Evolutionary conservation across 2,888 invertebrate genomes (phyloP), one percentile per base, ranked within the genome.

Genomic region (Drosophila imparisetae): DNA sequence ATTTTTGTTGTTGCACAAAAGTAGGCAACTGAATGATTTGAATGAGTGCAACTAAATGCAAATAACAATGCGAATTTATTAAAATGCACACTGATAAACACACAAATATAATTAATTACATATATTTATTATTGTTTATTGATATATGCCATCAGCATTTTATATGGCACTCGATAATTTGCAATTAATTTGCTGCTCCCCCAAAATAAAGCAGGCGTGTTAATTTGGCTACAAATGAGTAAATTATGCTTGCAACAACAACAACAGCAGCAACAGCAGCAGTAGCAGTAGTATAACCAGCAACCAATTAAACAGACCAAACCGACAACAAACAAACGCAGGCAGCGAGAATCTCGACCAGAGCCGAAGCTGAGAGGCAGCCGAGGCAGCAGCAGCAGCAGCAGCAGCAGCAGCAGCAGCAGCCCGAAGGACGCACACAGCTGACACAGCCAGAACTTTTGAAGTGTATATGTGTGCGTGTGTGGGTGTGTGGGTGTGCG

Each of bases 361-460:
- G 49, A 72, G 74, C 72, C 66, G 68, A 59, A 63, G 66, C 69
- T 48, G 36, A 38, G 53, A 55, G 52, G 34, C 45, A 63, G 52
- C 48, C 50, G 57, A 58, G 30, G 30, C 69, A 62, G 76, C 66
- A 67, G 53, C 60, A 69, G 29, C 65, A 30, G 40, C 42, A 49
- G 0, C n/a, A 38, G 7, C 38, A 38, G 7, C 38, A 66, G 63
- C 71, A 63, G 74, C 57, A 45, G 15, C 29, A 57, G 27, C 57
- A 57, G 21, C 40, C 55, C 71, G 75, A 71, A 80, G 75, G 66
- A 80, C 73, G 38, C 63, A 63, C 66, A 81, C 79, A 80, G 70
- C 78, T 80, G 69, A 63, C 75, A 67, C 50, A 45, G 52, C n/a
- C 52, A 53, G 21, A 29, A 50, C 50, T 18, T 50, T 49, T 49